These are phyloP conservation scores for Seriola dumerili DNA, from an alignment of 2,113 vertebrate genomes.

Conservation along the genomic window DNA sequence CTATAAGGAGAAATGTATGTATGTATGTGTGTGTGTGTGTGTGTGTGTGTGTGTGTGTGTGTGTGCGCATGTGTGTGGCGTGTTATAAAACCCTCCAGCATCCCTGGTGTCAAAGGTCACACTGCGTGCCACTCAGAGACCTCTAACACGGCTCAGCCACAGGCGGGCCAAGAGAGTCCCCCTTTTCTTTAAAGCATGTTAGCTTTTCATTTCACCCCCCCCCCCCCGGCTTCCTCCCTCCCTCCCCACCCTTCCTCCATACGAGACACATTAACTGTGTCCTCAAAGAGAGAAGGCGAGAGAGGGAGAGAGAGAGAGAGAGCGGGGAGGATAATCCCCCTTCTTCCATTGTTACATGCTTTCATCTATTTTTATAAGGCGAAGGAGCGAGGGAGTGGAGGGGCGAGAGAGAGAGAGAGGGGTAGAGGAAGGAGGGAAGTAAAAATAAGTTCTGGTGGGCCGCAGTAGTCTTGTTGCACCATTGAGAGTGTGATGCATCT, in stretches of 20 bases:
- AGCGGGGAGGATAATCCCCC: slow-evolving; percentile 71
- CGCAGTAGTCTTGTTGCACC: slow-evolving; percentile 41
- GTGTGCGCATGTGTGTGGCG: neutral
- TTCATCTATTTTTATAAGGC: slow-evolving; percentile 81
- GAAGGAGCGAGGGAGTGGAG: slow-evolving; percentile 39
- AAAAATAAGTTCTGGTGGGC: slow-evolving; percentile 66
- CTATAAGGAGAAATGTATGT: neutral
- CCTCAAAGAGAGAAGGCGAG: slow-evolving; percentile 58
- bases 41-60: neutral
- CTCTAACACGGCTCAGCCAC: slow-evolving; percentile 16
- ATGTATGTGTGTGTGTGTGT: neutral
- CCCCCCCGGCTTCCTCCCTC: neutral
- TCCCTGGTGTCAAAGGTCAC: slow-evolving; percentile 57
- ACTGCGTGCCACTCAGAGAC: neutral
- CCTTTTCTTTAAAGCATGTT: slow-evolving; percentile 14
- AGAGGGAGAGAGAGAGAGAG: slow-evolving; percentile 21
- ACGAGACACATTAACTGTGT: slow-evolving; percentile 71
- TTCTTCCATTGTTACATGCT: slow-evolving; percentile 70
- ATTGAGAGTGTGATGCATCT: slow-evolving; percentile 55
- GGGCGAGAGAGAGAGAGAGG: slow-evolving; percentile 15
- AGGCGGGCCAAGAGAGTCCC: neutral
- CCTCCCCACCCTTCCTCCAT: slow-evolving; percentile 30
- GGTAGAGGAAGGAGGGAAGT: slow-evolving; percentile 18
- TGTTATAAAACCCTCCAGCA: slow-evolving; percentile 46
- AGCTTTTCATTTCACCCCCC: slow-evolving; percentile 59